Evolutionary conservation across 2,797 vertebrate species (phyloP).

Genomic region (Percopsis omiscomaycus): DNA sequence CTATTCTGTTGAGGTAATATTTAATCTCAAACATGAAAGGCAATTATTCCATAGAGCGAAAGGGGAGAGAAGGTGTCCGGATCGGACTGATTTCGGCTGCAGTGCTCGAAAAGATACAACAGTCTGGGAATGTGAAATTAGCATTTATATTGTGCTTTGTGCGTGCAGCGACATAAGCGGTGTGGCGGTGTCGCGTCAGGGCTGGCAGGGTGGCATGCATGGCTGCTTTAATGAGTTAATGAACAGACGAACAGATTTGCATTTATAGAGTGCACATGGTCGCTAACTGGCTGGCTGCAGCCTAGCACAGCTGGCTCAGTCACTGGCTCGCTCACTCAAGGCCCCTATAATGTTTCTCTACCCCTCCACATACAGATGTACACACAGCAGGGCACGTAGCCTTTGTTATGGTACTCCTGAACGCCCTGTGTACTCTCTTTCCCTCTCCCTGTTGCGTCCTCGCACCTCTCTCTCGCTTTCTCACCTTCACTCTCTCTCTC

Average conservation of each 20-base stretch:
- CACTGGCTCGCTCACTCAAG: background rate
- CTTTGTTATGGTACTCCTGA: background rate
- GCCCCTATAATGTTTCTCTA: background rate
- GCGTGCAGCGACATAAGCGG: conserved; percentile 30
- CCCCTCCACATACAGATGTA: background rate
- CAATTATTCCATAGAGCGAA: conserved; percentile 34
- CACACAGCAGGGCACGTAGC: background rate
- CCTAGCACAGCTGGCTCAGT: background rate
- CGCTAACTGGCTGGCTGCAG: conserved; percentile 3
- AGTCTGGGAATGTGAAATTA: conserved; percentile 59
- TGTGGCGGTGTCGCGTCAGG: conserved; percentile 31
- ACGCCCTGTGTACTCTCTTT: background rate
- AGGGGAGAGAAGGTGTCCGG: conserved; percentile 32
- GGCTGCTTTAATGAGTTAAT: conserved; percentile 60
- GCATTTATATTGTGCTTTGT: conserved; percentile 69
- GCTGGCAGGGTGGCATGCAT: conserved; percentile 40
- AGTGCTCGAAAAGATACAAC: conserved; percentile 41
- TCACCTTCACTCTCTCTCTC: background rate
- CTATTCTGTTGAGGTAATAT: conserved; percentile 19
- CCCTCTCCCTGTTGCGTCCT: background rate
- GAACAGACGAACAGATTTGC: conserved; percentile 50
- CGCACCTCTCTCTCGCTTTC: background rate
- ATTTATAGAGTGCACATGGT: conserved; percentile 32
- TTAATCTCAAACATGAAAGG: conserved; percentile 39
- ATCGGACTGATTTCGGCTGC: conserved; percentile 25